These are phyloP conservation scores for Champsocephalus esox DNA, from an alignment of 2,797 vertebrate genomes.

Conservation along the genomic window DNA sequence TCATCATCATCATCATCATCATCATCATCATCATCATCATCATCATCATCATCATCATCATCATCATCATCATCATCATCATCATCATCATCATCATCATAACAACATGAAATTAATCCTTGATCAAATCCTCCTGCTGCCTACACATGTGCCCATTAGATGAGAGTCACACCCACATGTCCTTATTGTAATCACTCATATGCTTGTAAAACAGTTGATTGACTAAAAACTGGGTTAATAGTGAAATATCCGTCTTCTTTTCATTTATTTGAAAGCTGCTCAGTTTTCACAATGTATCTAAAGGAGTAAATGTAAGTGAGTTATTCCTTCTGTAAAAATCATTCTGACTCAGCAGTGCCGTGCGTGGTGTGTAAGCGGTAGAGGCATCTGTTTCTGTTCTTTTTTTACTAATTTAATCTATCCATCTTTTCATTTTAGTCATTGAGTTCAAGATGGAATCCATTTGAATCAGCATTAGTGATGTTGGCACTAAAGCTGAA, in stretches of 20 bases:
- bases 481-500: neutral
- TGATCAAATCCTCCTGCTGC: conserved; percentile 60
- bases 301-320: neutral
- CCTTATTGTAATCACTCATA: conserved; percentile 38
- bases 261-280: conserved; percentile 36
- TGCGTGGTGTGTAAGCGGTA: neutral
- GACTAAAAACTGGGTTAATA: conserved; percentile 57
- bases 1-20: too few relatives aligned
- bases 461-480: neutral
- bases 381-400: neutral
- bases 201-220: conserved; percentile 40
- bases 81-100: conserved; percentile 26
- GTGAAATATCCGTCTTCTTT: conserved; percentile 34
- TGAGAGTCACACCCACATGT: conserved; percentile 16
- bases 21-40: too few relatives aligned
- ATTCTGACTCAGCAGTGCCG: neutral
- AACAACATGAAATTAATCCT: conserved; percentile 61
- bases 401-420: conserved; percentile 8
- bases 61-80: too few relatives aligned
- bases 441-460: conserved; percentile 2
- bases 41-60: too few relatives aligned
- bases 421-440: neutral
- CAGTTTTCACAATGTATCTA: conserved; percentile 3
- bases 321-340: neutral
- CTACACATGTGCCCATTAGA: conserved; percentile 29